Conservation (phyloP, 2,797 vertebrate genomes). For the Coreius guichenoti region DNA sequence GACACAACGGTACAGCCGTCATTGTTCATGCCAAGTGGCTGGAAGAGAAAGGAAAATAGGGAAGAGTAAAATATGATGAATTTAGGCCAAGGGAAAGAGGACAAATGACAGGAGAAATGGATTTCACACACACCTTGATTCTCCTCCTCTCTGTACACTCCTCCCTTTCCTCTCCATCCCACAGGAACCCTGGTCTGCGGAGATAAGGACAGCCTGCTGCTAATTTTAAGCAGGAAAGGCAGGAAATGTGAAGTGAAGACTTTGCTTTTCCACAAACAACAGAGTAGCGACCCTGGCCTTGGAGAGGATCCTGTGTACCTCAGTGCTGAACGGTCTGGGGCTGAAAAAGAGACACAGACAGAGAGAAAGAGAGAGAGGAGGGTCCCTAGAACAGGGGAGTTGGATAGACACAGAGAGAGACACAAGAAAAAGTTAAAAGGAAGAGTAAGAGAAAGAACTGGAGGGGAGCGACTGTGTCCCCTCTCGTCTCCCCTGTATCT, state of each 20-base stretch:
- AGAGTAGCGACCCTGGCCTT: constrained; percentile 70
- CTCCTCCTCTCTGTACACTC: constrained; percentile 53
- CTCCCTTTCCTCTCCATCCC: constrained; percentile 66
- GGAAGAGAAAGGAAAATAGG: constrained; percentile 48
- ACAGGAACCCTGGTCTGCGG: constrained; percentile 88
- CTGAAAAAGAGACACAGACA: constrained; percentile 66
- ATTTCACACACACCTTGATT: constrained; percentile 75
- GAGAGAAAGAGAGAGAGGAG: constrained; percentile 44
- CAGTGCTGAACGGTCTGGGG: constrained; percentile 66
- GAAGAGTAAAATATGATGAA: constrained; percentile 74
- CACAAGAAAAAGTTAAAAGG: constrained; percentile 68
- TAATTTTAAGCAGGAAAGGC: constrained; percentile 92
- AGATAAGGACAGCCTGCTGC: constrained; percentile 94
- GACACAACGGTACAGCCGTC: neutral
- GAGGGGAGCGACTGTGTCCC: constrained; percentile 57
- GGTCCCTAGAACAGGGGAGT: constrained; percentile 29
- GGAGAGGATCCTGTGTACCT: constrained; percentile 71
- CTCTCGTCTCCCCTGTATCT: constrained; percentile 67
- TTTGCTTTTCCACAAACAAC: constrained; percentile 93
- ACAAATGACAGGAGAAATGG: constrained; percentile 72
- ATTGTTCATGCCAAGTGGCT: constrained; percentile 9
- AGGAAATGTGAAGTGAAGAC: constrained; percentile 94
- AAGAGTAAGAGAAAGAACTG: constrained; percentile 60
- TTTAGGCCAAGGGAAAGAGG: constrained; percentile 5
- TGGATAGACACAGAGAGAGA: constrained; percentile 43